Conservation (phyloP, 1,140 invertebrate species). For the Adelges cooleyi region DNA sequence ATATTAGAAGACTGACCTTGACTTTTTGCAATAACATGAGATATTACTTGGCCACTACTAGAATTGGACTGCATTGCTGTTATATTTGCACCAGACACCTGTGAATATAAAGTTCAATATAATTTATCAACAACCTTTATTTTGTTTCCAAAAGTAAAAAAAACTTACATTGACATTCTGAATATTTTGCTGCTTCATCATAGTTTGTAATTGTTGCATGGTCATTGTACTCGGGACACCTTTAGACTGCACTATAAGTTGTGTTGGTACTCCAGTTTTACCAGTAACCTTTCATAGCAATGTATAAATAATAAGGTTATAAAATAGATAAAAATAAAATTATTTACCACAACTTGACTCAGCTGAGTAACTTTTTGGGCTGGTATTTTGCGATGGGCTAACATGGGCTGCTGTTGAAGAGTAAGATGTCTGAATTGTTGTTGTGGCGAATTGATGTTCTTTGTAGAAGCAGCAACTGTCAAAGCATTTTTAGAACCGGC, state of each 20-base stretch:
- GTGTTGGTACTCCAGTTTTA: not conserved
- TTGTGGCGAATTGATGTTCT: slow-evolving; percentile 46
- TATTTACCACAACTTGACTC: slow-evolving; percentile 40
- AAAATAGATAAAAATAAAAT: slow-evolving; percentile 8
- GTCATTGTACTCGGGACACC: slow-evolving; percentile 46
- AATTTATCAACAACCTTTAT: not conserved
- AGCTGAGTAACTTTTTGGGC: slow-evolving; percentile 49
- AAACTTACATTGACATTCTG: slow-evolving; percentile 36
- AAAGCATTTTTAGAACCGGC: slow-evolving; percentile 33
- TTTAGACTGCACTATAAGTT: slow-evolving; percentile 6
- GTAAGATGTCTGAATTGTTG: slow-evolving; percentile 56
- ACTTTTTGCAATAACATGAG: slow-evolving; percentile 36
- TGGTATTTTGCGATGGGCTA: slow-evolving; percentile 47
- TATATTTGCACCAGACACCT: slow-evolving; percentile 12
- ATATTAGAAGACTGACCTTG: slow-evolving; percentile 28
- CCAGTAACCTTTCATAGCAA: not conserved
- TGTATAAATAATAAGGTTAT: not conserved
- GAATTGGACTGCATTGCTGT: slow-evolving; percentile 26
- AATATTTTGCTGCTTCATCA: slow-evolving; percentile 59
- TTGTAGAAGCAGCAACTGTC: slow-evolving; percentile 38
- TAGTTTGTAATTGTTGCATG: slow-evolving; percentile 51
- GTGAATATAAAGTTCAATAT: not conserved
- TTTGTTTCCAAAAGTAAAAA: not conserved
- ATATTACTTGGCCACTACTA: slow-evolving; percentile 33
- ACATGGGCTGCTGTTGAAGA: slow-evolving; percentile 53